Conservation (phyloP, 1,140 invertebrate species). For the Gonioctena quinquepunctata region DNA sequence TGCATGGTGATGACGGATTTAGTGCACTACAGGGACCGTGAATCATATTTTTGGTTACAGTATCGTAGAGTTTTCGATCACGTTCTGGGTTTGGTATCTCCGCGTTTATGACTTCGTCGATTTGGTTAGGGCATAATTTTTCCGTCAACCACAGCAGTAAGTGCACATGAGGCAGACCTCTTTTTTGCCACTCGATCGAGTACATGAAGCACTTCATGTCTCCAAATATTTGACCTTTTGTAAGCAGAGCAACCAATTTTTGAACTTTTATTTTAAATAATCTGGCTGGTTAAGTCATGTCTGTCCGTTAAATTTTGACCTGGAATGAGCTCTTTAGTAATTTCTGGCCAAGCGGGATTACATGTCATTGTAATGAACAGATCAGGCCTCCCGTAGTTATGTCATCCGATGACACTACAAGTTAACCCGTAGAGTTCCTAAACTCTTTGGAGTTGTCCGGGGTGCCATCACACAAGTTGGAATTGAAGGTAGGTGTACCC, state of each 20-base stretch:
- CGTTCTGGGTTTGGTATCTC: constrained; percentile 59
- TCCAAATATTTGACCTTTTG: constrained; percentile 4
- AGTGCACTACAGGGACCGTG: constrained; percentile 54
- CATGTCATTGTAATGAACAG: constrained; percentile 55
- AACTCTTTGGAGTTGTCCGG: too few species aligned
- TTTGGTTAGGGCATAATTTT: constrained; percentile 32
- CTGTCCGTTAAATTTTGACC: constrained; percentile 49
- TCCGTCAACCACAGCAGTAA: constrained; percentile 29
- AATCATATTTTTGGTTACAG: constrained; percentile 56
- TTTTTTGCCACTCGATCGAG: constrained; percentile 25
- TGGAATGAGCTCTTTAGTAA: constrained; percentile 24
- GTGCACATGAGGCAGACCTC: constrained; percentile 18
- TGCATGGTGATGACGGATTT: constrained; percentile 16
- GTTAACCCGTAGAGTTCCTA: too few species aligned
- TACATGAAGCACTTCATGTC: constrained; percentile 15
- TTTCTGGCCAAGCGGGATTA: constrained; percentile 59
- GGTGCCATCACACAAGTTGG: too few species aligned
- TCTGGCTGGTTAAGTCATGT: constrained; percentile 55
- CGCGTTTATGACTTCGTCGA: constrained; percentile 56
- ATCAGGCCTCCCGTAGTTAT: constrained; percentile 52
- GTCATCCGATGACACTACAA: too few species aligned
- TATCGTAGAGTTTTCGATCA: constrained; percentile 54
- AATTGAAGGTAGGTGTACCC: too few species aligned
- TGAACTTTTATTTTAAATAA: constrained; percentile 59
- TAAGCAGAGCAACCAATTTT: constrained; percentile 34